Percentiles rank a stretch among this genome's conserved stretches.
Conservation (phyloP, 2,113 vertebrate species). For the Astur gentilis region DNA sequence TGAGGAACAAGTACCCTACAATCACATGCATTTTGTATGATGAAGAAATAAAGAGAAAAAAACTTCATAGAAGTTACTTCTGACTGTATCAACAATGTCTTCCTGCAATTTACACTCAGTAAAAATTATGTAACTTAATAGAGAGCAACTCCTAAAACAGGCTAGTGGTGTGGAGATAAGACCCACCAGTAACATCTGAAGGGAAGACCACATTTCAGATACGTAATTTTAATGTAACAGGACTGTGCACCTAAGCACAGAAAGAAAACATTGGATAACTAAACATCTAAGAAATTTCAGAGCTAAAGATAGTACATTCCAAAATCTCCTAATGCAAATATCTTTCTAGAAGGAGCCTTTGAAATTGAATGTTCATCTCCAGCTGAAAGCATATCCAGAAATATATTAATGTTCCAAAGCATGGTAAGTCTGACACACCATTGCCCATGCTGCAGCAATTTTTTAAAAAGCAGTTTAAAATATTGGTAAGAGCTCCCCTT, state of each 20-base stretch:
- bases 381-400: not conserved
- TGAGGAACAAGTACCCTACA: not conserved
- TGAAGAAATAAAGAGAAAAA: not conserved
- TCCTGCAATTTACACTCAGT: not conserved
- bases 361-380: not conserved
- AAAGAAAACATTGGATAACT: not conserved
- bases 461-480: not conserved
- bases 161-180: not conserved
- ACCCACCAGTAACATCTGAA: not conserved
- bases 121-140: not conserved
- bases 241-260: not conserved
- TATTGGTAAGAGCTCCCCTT: slow-evolving; percentile 61
- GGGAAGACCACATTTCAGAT: not conserved
- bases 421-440: not conserved
- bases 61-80: not conserved
- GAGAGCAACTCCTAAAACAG: not conserved
- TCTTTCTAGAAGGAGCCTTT: not conserved
- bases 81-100: not conserved
- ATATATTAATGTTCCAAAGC: not conserved
- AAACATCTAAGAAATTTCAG: not conserved
- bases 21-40: not conserved
- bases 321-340: not conserved
- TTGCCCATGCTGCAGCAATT: not conserved
- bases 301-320: not conserved
- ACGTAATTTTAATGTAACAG: not conserved